Conservation (phyloP, 2,797 vertebrate genomes). For the Nyctalus aviator region DNA sequence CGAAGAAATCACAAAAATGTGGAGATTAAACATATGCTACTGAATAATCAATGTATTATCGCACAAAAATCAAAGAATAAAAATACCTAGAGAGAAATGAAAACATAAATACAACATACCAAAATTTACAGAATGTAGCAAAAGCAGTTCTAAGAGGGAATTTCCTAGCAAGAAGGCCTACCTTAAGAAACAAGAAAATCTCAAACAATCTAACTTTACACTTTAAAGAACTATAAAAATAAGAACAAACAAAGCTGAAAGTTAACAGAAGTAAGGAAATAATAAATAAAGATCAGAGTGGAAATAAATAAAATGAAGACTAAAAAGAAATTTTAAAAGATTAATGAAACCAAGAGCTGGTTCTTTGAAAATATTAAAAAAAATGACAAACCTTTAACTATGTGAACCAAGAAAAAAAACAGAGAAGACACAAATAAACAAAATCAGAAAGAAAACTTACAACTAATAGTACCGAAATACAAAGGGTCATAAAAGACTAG, state of each 20-base stretch:
- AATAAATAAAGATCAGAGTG: not conserved
- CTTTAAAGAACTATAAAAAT: not conserved
- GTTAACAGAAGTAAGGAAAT: not conserved
- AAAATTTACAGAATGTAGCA: not conserved
- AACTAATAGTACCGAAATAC: not conserved
- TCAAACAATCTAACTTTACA: not conserved
- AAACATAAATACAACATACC: not conserved
- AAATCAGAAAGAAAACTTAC: not conserved
- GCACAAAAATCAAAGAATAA: not conserved
- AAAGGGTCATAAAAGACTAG: not conserved
- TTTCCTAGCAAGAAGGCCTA: not conserved
- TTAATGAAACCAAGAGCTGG: not conserved
- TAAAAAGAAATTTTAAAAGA: not conserved
- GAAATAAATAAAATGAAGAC: not conserved
- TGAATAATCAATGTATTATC: not conserved
- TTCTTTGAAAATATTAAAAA: not conserved
- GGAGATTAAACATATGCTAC: not conserved
- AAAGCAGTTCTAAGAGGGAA: not conserved
- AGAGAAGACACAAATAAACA: not conserved
- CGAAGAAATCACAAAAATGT: not conserved
- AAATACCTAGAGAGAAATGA: not conserved
- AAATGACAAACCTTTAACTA: not conserved
- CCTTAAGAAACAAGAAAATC: not conserved
- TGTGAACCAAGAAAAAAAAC: not conserved
- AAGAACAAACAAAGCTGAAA: not conserved